phyloP scores from a whole-genome alignment of 2,113 vertebrate genomes.

The Sminthopsis crassicaudata region DNA sequence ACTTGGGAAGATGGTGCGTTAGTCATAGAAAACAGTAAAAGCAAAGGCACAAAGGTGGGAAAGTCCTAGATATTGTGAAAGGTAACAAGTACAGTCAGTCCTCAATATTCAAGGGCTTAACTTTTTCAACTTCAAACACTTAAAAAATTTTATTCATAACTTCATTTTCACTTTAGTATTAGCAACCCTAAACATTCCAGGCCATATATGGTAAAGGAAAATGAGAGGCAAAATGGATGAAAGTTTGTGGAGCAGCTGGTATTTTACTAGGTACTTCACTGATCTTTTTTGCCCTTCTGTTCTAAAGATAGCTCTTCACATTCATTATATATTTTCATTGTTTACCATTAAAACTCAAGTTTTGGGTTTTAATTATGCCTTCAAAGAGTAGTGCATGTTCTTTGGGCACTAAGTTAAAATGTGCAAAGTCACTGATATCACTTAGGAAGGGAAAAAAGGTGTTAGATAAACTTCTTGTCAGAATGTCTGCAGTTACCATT shows the following conservation, averaged over 20 bases:
- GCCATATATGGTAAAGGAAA: neutral
- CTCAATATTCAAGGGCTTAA: neutral
- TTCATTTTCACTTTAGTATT: neutral
- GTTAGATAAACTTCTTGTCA: neutral
- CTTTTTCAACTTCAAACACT: neutral
- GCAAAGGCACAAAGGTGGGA: neutral
- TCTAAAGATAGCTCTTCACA: neutral
- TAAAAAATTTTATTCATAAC: neutral
- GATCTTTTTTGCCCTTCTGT: neutral
- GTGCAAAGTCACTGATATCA: neutral
- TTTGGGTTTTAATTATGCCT: neutral
- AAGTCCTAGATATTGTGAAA: neutral
- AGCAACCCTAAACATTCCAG: neutral
- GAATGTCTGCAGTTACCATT: neutral
- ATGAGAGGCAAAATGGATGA: neutral
- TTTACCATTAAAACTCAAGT: neutral
- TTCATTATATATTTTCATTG: neutral
- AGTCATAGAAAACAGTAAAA: neutral
- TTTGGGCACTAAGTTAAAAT: neutral
- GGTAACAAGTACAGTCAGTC: neutral
- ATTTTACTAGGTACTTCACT: neutral
- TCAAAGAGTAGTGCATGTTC: neutral
- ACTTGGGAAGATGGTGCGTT: neutral
- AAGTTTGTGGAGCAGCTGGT: neutral
- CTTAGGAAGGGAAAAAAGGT: neutral